A percentile compares a stretch with the other conserved stretches of the same genome.
These are phyloP conservation scores for Cydia amplana DNA, from an alignment of 1,140 invertebrate genomes.

Conservation along the genomic window DNA sequence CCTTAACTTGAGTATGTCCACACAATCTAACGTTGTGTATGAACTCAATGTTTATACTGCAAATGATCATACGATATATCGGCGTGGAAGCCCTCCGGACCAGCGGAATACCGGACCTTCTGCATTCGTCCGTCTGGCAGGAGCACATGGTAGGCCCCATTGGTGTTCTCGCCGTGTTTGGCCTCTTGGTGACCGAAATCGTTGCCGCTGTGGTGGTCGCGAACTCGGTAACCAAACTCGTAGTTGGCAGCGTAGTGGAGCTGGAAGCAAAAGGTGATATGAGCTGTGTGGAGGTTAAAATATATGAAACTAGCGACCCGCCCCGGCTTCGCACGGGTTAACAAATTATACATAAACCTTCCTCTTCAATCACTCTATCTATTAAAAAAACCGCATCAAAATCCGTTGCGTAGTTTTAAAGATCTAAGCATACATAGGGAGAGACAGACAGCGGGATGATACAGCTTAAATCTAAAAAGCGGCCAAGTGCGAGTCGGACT, in stretches of 20 bases:
- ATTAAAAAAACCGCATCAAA: no score
- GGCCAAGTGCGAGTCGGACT: no score
- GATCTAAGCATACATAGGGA: no score
- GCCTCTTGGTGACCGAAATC: constrained; percentile 87
- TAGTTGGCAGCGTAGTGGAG: constrained; percentile 86
- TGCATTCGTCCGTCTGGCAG: constrained; percentile 88
- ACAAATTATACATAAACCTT: no score
- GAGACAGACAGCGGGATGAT: no score
- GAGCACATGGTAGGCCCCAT: constrained; percentile 88
- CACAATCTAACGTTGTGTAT: no score
- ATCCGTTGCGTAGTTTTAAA: no score
- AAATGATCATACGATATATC: constrained; percentile 84
- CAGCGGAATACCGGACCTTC: constrained; percentile 88
- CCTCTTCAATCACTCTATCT: no score
- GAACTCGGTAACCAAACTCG: constrained; percentile 87
- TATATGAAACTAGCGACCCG: no score
- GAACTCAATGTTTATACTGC: constrained; percentile 26
- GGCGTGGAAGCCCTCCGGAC: constrained; percentile 87
- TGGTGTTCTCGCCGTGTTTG: constrained; percentile 82
- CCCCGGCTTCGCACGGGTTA: no score
- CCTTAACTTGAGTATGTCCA: no score
- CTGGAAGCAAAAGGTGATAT: constrained; percentile 67
- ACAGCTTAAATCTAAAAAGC: no score
- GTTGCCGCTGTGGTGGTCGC: constrained; percentile 84
- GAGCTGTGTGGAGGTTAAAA: not conserved